A percentile compares a stretch with the other conserved stretches of the same genome.
phyloP scores from a whole-genome alignment of 1,140 invertebrate species.

The Homarus americanus region DNA sequence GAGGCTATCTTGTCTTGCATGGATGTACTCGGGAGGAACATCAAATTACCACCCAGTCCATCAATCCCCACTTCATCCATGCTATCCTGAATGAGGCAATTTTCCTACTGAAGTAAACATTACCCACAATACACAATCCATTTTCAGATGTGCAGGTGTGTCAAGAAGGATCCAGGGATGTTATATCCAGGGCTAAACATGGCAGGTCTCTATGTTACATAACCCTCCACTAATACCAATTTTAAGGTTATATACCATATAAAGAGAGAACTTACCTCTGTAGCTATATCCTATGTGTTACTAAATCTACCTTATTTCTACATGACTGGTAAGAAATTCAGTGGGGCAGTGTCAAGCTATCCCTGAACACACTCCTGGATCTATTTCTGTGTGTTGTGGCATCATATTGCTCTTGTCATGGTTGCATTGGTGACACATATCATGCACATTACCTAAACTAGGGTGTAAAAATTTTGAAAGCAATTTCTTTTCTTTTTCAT shows the following conservation, averaged over 20 bases:
- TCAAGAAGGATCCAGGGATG: constrained; percentile 5
- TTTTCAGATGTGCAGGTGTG: background rate
- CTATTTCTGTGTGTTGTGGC: background rate
- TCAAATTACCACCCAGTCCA: constrained; percentile 68
- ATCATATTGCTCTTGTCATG: background rate
- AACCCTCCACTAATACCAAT: background rate
- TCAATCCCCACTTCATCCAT: constrained; percentile 59
- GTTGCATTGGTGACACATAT: background rate
- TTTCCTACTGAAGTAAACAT: constrained; percentile 31
- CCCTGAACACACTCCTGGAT: constrained; percentile 9
- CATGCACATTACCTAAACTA: background rate
- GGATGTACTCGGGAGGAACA: constrained; percentile 66
- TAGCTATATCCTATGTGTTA: background rate
- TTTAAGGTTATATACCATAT: background rate
- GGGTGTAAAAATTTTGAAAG: background rate
- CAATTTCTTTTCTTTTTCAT: background rate
- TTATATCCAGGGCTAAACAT: constrained; percentile 16
- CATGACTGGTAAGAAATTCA: background rate
- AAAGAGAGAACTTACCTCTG: background rate
- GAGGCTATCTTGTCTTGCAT: constrained; percentile 65
- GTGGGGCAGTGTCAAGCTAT: background rate
- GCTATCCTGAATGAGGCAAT: constrained; percentile 67
- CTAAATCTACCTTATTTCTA: background rate
- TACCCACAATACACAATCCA: constrained; percentile 17
- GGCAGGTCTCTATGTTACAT: background rate